phyloP scores from a whole-genome alignment of 2,797 vertebrate genomes.

The Liparis tanakae region DNA sequence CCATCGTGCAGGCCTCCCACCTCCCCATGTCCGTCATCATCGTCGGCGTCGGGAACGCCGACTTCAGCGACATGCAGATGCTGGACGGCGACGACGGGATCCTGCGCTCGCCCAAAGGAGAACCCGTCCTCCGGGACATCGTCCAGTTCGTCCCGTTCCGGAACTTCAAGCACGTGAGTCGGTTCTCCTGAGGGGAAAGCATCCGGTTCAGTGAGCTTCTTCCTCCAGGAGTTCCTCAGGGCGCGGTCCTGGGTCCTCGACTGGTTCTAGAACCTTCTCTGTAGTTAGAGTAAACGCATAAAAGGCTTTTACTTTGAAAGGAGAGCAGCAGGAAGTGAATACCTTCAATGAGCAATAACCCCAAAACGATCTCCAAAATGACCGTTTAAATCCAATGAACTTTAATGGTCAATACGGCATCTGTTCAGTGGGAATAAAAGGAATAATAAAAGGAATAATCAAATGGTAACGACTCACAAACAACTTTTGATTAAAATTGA shows the following conservation, averaged over 20 bases:
- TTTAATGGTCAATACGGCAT: not conserved
- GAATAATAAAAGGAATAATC: not conserved
- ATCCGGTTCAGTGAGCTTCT: not conserved
- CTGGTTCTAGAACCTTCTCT: not conserved
- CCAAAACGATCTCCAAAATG: not conserved
- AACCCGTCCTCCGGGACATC: conserved; percentile 95
- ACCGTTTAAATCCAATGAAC: not conserved
- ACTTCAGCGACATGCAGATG: conserved; percentile 99
- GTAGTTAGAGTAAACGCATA: not conserved
- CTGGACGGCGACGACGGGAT: conserved; percentile 96
- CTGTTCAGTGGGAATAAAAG: not conserved
- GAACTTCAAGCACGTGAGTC: conserved; percentile 96
- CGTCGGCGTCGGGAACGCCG: conserved; percentile 93
- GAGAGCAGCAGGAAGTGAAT: not conserved
- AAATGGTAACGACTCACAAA: not conserved
- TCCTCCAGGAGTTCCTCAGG: conserved; percentile 5
- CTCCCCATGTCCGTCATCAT: conserved; percentile 99
- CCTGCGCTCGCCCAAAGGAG: conserved; percentile 93
- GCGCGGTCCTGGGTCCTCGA: not conserved
- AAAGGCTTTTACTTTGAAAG: not conserved
- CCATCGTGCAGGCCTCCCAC: conserved; percentile 96
- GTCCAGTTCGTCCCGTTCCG: conserved; percentile 98
- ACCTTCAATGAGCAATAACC: not conserved
- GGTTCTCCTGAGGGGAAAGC: fast-evolving
- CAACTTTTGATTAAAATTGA: not conserved